These are phyloP conservation scores for Adelges cooleyi DNA, from an alignment of 1,140 invertebrate species.

Conservation along the genomic window DNA sequence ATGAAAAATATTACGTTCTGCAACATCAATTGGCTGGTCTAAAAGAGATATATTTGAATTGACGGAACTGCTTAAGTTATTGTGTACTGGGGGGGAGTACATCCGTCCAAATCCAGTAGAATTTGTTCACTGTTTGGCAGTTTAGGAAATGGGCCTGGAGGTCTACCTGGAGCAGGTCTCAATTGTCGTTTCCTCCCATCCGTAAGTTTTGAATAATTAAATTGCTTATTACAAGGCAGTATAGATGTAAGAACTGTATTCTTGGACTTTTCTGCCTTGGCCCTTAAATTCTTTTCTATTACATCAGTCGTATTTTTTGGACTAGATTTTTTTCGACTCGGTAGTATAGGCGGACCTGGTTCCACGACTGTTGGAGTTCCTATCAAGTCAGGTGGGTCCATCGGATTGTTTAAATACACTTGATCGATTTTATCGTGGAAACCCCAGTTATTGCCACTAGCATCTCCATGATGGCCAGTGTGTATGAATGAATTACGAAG, in stretches of 20 bases:
- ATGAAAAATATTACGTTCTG: slow-evolving; percentile 18
- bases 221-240: slow-evolving; percentile 51
- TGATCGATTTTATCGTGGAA: slow-evolving; percentile 65
- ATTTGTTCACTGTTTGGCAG: slow-evolving; percentile 29
- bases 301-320: background rate
- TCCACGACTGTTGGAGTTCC: slow-evolving; percentile 35
- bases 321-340: slow-evolving; percentile 14
- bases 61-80: background rate
- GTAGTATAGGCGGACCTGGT: slow-evolving; percentile 1
- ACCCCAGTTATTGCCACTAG: slow-evolving; percentile 74
- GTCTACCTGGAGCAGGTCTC: slow-evolving; percentile 31
- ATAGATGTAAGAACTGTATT: slow-evolving; percentile 11
- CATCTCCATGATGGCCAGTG: slow-evolving; percentile 61
- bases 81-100: background rate
- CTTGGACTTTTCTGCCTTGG: slow-evolving; percentile 12
- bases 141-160: slow-evolving; percentile 29
- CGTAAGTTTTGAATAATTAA: slow-evolving; percentile 61
- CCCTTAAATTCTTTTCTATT: slow-evolving; percentile 1
- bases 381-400: slow-evolving; percentile 65
- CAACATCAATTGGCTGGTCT: slow-evolving; percentile 60
- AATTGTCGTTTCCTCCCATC: slow-evolving; percentile 43
- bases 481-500: slow-evolving; percentile 78
- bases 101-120: slow-evolving; percentile 10
- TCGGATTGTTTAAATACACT: slow-evolving; percentile 68
- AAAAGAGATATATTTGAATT: slow-evolving; percentile 45